Conservation (phyloP, 2,797 vertebrate genomes). For the Pachyuromys duprasi region DNA sequence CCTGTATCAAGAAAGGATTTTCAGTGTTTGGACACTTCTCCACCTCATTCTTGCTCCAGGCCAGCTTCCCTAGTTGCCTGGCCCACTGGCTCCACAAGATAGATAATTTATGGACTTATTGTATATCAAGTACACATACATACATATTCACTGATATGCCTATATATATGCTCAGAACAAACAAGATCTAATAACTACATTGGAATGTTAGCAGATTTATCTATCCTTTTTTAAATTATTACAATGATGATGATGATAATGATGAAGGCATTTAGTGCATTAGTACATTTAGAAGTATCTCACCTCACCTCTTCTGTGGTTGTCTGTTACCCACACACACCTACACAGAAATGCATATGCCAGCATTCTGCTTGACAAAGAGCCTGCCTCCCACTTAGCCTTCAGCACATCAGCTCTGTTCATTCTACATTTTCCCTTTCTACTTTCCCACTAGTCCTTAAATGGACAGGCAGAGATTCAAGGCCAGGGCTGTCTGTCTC, state of each 20-base stretch:
- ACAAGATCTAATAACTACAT: not conserved
- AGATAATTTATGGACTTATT: not conserved
- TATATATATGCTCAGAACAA: not conserved
- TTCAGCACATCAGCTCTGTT: not conserved
- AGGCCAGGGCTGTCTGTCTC: not conserved
- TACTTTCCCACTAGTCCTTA: not conserved
- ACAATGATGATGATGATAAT: not conserved
- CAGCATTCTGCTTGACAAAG: not conserved
- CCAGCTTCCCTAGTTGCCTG: no score
- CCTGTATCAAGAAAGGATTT: no score
- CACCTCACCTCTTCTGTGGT: not conserved
- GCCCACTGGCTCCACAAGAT: no score
- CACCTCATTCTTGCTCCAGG: no score
- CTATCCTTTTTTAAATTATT: conserved; percentile 13
- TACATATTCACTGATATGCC: not conserved
- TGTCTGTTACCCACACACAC: not conserved
- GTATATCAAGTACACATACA: not conserved
- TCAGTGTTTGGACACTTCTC: no score
- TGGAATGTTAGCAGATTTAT: not conserved
- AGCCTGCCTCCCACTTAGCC: not conserved
- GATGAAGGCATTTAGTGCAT: conserved; percentile 8
- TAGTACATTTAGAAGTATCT: not conserved
- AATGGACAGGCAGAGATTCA: conserved; percentile 30
- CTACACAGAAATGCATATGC: not conserved
- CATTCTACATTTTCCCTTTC: not conserved